These are phyloP conservation scores for Actinia equina DNA, from an alignment of 64 coral and sea anemone species.

Conservation along the genomic window DNA sequence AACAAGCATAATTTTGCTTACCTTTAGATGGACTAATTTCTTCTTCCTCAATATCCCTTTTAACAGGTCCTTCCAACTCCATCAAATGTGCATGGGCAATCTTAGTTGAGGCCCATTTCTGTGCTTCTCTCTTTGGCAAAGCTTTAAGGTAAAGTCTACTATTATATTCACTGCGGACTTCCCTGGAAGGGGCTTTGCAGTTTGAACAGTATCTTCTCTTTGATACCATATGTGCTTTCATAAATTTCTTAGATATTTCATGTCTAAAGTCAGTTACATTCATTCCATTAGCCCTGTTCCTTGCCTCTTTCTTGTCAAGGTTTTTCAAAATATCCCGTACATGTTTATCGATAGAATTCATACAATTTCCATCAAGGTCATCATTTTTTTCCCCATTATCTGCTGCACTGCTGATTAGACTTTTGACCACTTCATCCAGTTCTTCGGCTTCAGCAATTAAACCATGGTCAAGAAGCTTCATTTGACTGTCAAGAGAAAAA, in stretches of 20 bases:
- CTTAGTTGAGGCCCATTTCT: constrained; percentile 49
- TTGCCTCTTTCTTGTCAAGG: constrained; percentile 70
- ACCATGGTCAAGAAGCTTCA: constrained; percentile 91
- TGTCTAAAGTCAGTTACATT: constrained; percentile 89
- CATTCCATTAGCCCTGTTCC: constrained; percentile 48
- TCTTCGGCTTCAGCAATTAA: constrained; percentile 65
- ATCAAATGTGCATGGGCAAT: constrained; percentile 9
- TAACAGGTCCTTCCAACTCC: neutral
- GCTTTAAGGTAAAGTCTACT: constrained; percentile 71
- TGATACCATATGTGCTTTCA: constrained; percentile 44
- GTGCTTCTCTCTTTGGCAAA: constrained; percentile 55
- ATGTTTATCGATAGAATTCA: constrained; percentile 51
- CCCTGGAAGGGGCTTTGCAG: constrained; percentile 73
- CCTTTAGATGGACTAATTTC: neutral
- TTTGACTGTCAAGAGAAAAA: constrained; percentile 51
- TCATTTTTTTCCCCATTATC: constrained; percentile 9
- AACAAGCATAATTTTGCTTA: neutral
- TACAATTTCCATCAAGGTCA: constrained; percentile 20
- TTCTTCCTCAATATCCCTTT: constrained; percentile 6
- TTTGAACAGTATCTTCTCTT: constrained; percentile 56
- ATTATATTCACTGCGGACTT: constrained; percentile 80
- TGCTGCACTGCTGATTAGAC: neutral
- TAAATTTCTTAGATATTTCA: constrained; percentile 75
- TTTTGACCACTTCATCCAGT: constrained; percentile 45
- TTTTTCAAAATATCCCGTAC: constrained; percentile 27